These are phyloP conservation scores for Desoria tigrina DNA, from an alignment of 2,888 invertebrate species.

Conservation along the genomic window DNA sequence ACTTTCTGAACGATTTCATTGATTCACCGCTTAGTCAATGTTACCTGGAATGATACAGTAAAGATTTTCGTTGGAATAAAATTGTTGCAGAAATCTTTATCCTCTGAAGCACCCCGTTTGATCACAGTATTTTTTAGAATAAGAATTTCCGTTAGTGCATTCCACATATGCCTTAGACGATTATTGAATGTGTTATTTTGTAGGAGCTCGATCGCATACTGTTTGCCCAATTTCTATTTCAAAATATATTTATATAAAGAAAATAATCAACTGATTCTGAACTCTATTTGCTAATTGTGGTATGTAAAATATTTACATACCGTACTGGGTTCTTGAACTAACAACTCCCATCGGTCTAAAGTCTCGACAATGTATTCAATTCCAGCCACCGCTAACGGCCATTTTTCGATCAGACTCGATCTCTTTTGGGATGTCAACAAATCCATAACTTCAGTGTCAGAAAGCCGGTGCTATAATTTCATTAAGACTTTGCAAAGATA, in stretches of 20 bases:
- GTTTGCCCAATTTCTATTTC: constrained; percentile 19
- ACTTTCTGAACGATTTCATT: too few relatives aligned
- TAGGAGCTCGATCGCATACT: constrained; percentile 14
- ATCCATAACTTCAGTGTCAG: constrained; percentile 33
- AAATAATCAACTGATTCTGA: too few relatives aligned
- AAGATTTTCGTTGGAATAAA: constrained; percentile 52
- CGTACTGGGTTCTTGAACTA: not conserved
- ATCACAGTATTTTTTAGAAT: constrained; percentile 45
- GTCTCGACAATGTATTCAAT: constrained; percentile 49
- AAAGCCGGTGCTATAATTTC: not conserved
- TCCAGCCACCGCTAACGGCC: constrained; percentile 48
- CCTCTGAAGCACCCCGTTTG: constrained; percentile 30
- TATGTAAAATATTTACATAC: not conserved
- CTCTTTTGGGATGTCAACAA: constrained; percentile 46
- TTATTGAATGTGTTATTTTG: constrained; percentile 21
- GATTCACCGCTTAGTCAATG: too few relatives aligned
- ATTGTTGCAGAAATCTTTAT: constrained; percentile 43
- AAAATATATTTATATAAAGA: constrained; percentile 2
- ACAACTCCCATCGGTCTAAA: constrained; percentile 49
- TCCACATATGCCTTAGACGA: constrained; percentile 46
- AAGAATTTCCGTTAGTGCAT: constrained; percentile 45
- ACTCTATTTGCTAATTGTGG: too few relatives aligned
- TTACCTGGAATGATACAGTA: constrained; percentile 50
- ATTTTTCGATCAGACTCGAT: constrained; percentile 42
- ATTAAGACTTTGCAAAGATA: constrained; percentile 12